phyloP scores from a whole-genome alignment of 2,113 vertebrate genomes.

The Phoxinus phoxinus region DNA sequence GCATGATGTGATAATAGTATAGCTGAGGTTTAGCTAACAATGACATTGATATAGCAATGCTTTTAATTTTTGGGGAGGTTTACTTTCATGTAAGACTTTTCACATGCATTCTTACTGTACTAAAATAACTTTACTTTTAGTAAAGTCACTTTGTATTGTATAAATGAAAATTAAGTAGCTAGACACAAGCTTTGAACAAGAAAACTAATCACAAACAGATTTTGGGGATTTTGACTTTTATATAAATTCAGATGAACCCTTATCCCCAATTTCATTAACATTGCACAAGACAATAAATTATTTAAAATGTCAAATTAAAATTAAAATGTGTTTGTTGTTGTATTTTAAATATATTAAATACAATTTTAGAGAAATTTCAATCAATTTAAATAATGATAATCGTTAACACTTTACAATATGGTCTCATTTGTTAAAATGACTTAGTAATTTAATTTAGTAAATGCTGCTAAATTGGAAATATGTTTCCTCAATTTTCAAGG shows the following conservation, averaged over 20 bases:
- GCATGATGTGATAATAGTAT: not conserved
- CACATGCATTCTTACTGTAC: not conserved
- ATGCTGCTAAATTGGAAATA: too few relatives aligned
- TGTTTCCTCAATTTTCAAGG: too few relatives aligned
- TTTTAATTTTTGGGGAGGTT: not conserved
- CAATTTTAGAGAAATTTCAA: too few relatives aligned
- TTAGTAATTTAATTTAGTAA: too few relatives aligned
- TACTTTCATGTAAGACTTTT: not conserved
- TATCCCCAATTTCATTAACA: not conserved
- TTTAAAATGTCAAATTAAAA: not conserved
- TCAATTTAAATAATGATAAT: too few relatives aligned
- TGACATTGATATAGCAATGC: not conserved
- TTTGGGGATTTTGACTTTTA: not conserved
- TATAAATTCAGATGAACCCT: not conserved
- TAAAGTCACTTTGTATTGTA: not conserved
- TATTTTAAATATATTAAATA: too few relatives aligned
- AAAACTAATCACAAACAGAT: not conserved
- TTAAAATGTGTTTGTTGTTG: not conserved
- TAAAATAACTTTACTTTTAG: not conserved
- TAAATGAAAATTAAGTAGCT: not conserved
- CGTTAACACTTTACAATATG: too few relatives aligned
- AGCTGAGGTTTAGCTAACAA: not conserved
- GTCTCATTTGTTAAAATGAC: too few relatives aligned
- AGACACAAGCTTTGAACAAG: not conserved
- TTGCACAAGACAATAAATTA: not conserved